phyloP scores from a whole-genome alignment of 2,888 invertebrate genomes.

The Halocaridina rubra region DNA sequence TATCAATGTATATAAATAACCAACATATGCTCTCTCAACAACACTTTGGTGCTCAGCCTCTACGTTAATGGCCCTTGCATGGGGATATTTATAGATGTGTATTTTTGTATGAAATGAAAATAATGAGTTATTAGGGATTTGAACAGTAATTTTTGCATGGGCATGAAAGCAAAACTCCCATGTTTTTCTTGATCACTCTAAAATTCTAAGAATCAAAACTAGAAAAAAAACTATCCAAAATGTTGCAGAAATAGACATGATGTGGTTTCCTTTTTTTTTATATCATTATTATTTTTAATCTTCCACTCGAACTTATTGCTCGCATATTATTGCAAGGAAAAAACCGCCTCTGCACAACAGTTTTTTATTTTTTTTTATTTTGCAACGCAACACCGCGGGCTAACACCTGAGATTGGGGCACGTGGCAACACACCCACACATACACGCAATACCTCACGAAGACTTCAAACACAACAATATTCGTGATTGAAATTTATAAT shows the following conservation, averaged over 20 bases:
- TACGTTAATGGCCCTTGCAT: not conserved
- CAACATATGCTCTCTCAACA: not conserved
- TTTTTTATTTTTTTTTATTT: too few species aligned
- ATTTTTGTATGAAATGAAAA: not conserved
- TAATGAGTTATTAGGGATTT: too few species aligned
- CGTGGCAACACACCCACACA: conserved; percentile 18
- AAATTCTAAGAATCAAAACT: too few species aligned
- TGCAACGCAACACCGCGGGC: conserved; percentile 32
- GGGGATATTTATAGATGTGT: too few species aligned
- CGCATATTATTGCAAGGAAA: conserved; percentile 49
- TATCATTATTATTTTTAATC: too few species aligned
- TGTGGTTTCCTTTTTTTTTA: too few species aligned
- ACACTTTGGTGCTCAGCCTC: conserved; percentile 18
- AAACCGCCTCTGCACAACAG: conserved; percentile 39
- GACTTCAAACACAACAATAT: not conserved
- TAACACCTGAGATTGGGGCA: conserved; percentile 50
- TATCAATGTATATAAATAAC: conserved; percentile 48
- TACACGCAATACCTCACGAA: not conserved
- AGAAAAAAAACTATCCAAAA: too few species aligned
- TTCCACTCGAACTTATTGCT: conserved; percentile 49
- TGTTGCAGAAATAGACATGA: conserved; percentile 4
- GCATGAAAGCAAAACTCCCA: too few species aligned
- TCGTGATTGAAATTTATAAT: too few species aligned
- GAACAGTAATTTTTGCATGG: too few species aligned
- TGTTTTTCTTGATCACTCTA: too few species aligned